These are phyloP conservation scores for Cheilosia impressa DNA, from an alignment of 2,888 invertebrate genomes.

Conservation along the genomic window DNA sequence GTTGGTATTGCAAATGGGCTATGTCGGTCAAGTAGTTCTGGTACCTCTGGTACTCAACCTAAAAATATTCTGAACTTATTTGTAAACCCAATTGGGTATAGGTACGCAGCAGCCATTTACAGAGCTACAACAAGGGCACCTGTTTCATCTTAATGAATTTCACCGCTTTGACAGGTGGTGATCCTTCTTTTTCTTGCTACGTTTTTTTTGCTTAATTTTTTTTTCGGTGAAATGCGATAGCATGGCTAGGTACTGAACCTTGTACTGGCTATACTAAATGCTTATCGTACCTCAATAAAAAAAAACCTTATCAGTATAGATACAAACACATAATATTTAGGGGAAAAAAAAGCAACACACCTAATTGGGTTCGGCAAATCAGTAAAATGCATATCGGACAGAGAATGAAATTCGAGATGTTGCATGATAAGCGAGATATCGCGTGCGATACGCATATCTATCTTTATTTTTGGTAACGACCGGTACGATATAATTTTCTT, in stretches of 20 bases:
- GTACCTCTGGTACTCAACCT: too few relatives aligned
- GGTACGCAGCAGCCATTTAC: too few relatives aligned
- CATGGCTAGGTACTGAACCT: slow-evolving; percentile 2
- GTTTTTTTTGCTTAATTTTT: neutral
- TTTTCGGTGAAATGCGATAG: neutral
- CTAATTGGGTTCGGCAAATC: slow-evolving; percentile 19
- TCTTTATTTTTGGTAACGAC: neutral
- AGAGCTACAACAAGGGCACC: too few relatives aligned
- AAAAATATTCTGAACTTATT: too few relatives aligned
- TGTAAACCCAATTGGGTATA: too few relatives aligned
- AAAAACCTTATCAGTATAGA: slow-evolving; percentile 2
- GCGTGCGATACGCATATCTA: slow-evolving; percentile 32
- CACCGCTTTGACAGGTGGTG: neutral
- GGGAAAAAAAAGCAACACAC: neutral
- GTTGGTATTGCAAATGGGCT: too few relatives aligned
- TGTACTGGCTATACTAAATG: slow-evolving; percentile 27
- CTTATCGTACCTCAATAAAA: neutral
- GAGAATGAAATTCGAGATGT: neutral
- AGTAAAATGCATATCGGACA: slow-evolving; percentile 4
- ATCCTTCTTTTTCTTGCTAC: slow-evolving; percentile 3
- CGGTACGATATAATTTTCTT: neutral
- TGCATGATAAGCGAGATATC: neutral
- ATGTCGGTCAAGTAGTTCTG: too few relatives aligned
- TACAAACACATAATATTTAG: neutral
- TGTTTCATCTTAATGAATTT: too few relatives aligned